Conservation (phyloP, 2,797 vertebrate genomes). For the Numenius phaeopus region DNA sequence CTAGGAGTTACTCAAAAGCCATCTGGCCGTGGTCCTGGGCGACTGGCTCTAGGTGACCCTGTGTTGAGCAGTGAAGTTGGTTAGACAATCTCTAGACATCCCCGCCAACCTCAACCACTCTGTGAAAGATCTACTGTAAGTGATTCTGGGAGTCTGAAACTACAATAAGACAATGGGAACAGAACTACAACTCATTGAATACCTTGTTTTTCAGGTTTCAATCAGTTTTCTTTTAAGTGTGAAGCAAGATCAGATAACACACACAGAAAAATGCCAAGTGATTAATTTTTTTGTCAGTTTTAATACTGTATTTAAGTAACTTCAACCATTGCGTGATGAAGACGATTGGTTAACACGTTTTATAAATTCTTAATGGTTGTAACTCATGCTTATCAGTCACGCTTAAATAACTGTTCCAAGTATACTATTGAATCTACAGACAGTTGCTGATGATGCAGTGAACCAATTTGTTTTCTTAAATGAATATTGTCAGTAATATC, state of each 20-base stretch:
- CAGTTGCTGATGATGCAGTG: neutral
- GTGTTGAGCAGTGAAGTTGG: neutral
- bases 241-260: neutral
- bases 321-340: neutral
- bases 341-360: neutral
- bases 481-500: neutral
- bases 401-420: neutral
- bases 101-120: neutral
- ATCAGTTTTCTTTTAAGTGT: neutral
- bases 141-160: neutral
- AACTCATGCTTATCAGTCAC: neutral
- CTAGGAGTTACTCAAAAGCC: neutral
- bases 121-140: neutral
- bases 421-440: neutral
- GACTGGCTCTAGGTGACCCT: neutral
- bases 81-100: neutral
- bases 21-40: neutral
- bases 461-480: neutral
- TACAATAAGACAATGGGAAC: neutral
- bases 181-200: neutral
- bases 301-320: neutral
- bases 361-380: neutral
- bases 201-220: neutral
- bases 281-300: neutral
- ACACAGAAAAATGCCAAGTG: neutral